A percentile compares a stretch with the other conserved stretches of the same genome.
These are phyloP conservation scores for Neosilurus hyrtlii DNA, from an alignment of 2,797 vertebrate species.

Conservation along the genomic window DNA sequence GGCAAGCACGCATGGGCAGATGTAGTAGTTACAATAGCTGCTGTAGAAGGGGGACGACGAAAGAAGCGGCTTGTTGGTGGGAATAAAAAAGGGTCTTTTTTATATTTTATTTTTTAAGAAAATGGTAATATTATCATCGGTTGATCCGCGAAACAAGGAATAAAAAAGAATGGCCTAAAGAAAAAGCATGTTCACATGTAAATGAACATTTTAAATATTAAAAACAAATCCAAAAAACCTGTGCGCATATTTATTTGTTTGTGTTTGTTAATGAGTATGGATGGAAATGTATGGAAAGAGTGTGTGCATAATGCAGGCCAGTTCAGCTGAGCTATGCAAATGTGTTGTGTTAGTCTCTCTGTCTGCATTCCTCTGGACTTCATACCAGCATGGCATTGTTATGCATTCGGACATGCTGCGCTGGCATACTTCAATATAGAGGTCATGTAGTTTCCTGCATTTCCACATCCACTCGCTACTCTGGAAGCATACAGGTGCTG, in stretches of 20 bases:
- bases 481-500: neutral
- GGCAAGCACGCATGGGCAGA: no score
- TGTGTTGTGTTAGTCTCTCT: neutral
- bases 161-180: no score
- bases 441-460: constrained; percentile 25
- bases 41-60: no score
- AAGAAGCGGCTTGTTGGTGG: no score
- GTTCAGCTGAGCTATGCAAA: neutral
- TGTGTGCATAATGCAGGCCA: neutral
- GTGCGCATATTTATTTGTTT: neutral
- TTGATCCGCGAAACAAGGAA: no score
- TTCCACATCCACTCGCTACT: neutral
- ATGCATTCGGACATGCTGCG: constrained; percentile 14
- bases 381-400: constrained; percentile 9
- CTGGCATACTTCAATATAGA: neutral
- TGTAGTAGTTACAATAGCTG: no score
- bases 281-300: neutral
- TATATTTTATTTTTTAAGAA: no score
- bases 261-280: neutral
- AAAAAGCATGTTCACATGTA: neutral
- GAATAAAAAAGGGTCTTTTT: no score
- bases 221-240: no score
- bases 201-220: neutral
- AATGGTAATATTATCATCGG: no score
- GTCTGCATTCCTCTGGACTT: constrained; percentile 26